phyloP scores from a whole-genome alignment of 2,113 vertebrate genomes.

The Ifrita kowaldi region DNA sequence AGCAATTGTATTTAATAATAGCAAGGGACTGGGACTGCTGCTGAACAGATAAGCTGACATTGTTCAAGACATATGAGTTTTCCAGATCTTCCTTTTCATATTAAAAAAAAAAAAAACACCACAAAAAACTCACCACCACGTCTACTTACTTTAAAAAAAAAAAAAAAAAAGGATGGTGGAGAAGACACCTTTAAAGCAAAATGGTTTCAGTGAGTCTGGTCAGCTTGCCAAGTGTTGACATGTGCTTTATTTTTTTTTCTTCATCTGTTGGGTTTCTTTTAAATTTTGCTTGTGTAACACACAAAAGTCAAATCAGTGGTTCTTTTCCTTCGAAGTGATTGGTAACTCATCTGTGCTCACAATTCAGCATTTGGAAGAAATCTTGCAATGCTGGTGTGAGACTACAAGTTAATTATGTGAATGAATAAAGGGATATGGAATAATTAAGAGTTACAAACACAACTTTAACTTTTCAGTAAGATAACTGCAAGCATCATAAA shows the following conservation, averaged over 20 bases:
- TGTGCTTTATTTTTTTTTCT: neutral
- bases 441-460: neutral
- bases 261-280: neutral
- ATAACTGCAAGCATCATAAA: neutral
- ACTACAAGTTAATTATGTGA: neutral
- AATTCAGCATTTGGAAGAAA: neutral
- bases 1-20: constrained; percentile 32
- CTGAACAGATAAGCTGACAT: neutral
- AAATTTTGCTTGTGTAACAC: neutral
- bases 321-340: neutral
- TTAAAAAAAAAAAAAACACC: neutral
- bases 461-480: neutral
- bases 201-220: neutral
- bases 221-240: neutral
- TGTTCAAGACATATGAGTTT: neutral
- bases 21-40: neutral
- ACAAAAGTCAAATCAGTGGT: neutral
- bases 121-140: neutral
- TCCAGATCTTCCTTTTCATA: neutral
- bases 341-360: neutral
- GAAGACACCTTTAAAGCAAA: neutral
- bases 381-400: neutral
- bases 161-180: neutral
- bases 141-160: neutral
- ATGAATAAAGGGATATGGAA: neutral